Conservation (phyloP, 1,140 invertebrate genomes). For the Ceratina australensis region DNA sequence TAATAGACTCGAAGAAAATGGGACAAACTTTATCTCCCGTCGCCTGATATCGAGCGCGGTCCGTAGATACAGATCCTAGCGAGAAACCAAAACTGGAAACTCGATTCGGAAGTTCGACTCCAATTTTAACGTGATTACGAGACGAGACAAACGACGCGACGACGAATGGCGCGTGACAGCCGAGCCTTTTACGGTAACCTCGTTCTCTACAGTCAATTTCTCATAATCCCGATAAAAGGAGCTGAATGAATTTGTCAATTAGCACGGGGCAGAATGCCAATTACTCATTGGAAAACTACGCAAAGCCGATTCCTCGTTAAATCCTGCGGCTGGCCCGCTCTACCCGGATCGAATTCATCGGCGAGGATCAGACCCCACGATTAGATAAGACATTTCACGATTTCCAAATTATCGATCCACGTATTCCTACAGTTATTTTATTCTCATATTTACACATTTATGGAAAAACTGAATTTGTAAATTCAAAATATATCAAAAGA, state of each 20-base stretch:
- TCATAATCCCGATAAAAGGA: constrained; percentile 32
- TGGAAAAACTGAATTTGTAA: too few relatives aligned
- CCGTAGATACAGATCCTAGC: neutral
- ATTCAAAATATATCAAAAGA: too few relatives aligned
- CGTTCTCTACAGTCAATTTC: constrained; percentile 4
- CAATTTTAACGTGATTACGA: neutral
- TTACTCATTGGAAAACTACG: constrained; percentile 44
- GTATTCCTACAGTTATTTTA: too few relatives aligned
- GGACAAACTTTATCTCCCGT: neutral
- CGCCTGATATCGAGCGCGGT: neutral
- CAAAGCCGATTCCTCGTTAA: constrained; percentile 59
- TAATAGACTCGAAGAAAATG: neutral
- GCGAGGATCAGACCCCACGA: neutral
- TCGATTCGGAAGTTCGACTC: neutral
- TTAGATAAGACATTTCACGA: neutral
- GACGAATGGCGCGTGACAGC: neutral
- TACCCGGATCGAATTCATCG: neutral
- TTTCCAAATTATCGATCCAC: too few relatives aligned
- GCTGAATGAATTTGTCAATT: constrained; percentile 51
- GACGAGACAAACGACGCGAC: neutral
- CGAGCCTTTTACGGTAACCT: constrained; percentile 12
- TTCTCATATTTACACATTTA: too few relatives aligned
- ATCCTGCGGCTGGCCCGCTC: constrained; percentile 35
- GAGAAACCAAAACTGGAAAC: neutral
- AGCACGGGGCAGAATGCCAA: constrained; percentile 43